These are phyloP conservation scores for Cynocephalus volans DNA, from an alignment of 2,113 vertebrate species.

Conservation along the genomic window DNA sequence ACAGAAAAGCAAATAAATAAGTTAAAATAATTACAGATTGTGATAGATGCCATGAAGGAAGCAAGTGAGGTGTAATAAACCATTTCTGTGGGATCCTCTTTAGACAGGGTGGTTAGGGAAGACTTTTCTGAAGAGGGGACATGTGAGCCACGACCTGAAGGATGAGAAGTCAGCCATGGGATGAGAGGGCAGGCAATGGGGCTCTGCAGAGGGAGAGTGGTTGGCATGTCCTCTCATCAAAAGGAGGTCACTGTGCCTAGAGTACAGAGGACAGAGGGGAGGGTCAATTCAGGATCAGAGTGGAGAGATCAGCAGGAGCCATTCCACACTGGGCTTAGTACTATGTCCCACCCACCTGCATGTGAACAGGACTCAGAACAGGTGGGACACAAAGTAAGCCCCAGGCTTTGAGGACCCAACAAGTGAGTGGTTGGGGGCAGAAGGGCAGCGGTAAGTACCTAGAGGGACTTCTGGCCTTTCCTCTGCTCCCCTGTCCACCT, in stretches of 20 bases:
- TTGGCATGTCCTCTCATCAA: background rate
- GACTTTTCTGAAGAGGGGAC: background rate
- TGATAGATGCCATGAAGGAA: background rate
- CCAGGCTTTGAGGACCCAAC: background rate
- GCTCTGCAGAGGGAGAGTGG: background rate
- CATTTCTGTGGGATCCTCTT: background rate
- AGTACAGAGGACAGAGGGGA: background rate
- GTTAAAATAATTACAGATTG: background rate
- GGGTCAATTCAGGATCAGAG: background rate
- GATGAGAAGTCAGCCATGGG: background rate
- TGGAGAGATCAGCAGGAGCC: background rate
- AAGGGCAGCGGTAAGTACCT: background rate
- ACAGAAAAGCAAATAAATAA: background rate
- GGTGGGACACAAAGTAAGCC: background rate
- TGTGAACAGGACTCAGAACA: background rate
- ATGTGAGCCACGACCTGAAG: background rate
- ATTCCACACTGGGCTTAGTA: background rate
- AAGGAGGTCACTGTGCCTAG: background rate
- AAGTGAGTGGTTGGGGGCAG: background rate
- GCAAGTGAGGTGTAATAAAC: background rate
- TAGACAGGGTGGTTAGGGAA: background rate
- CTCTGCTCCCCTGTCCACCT: background rate
- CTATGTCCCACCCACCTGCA: no score
- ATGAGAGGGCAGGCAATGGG: background rate
- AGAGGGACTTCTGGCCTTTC: background rate